A percentile compares a stretch with the other conserved stretches of the same genome.
phyloP scores from a whole-genome alignment of 1,140 invertebrate genomes.

The Paraescarpia echinospica region DNA sequence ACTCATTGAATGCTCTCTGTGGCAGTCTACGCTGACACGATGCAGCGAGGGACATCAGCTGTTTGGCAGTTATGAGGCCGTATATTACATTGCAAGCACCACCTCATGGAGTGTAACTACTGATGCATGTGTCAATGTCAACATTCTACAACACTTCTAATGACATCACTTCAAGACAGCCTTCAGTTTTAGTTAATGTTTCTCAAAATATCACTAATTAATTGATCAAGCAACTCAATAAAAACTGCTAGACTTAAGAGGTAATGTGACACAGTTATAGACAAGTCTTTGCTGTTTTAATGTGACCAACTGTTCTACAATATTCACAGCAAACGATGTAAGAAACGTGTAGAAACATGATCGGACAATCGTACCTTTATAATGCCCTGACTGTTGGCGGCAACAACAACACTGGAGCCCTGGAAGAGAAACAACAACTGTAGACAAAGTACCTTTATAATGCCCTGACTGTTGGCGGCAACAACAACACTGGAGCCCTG shows the following conservation, averaged over 20 bases:
- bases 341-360: not conserved
- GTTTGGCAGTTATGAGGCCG: too few relatives aligned
- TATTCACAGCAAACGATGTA: not conserved
- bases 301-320: not conserved
- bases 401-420: conserved; percentile 82
- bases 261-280: too few relatives aligned
- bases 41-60: not conserved
- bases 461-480: too few relatives aligned
- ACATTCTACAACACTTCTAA: not conserved
- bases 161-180: not conserved
- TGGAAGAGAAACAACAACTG: conserved; percentile 53
- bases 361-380: conserved; percentile 58
- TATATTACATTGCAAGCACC: too few relatives aligned
- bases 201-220: not conserved
- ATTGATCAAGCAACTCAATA: not conserved
- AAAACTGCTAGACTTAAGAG: too few relatives aligned
- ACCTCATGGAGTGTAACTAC: too few relatives aligned
- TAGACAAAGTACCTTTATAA: too few relatives aligned
- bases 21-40: too few relatives aligned
- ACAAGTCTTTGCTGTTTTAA: too few relatives aligned
- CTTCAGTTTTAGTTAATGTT: not conserved
- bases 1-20: not conserved
- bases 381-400: conserved; percentile 95
- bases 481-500: conserved; percentile 83
- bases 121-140: too few relatives aligned